These are phyloP conservation scores for Sebastiscus tertius DNA, from an alignment of 2,797 vertebrate genomes.

Conservation along the genomic window DNA sequence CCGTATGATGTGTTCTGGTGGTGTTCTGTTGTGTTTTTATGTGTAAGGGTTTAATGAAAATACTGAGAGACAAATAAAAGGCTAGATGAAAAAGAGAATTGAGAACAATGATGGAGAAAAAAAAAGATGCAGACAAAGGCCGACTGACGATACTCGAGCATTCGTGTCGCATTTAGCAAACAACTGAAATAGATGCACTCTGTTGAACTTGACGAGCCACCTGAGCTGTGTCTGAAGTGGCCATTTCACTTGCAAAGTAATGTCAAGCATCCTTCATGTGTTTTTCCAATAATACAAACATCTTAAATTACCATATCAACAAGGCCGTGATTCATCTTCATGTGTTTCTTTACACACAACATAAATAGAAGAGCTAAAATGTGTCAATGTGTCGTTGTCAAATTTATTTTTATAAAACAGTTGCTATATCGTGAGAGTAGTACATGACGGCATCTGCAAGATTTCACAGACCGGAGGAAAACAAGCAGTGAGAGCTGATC, in stretches of 20 bases:
- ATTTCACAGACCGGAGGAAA: too few species aligned
- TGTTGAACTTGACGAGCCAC: not conserved
- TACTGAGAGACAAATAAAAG: not conserved
- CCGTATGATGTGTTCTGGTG: too few species aligned
- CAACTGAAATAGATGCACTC: not conserved
- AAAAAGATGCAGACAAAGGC: not conserved
- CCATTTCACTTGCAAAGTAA: conserved; percentile 15
- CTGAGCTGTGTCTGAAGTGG: not conserved
- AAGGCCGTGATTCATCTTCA: not conserved
- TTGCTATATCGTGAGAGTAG: too few species aligned
- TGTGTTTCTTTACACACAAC: not conserved
- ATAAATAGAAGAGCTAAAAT: not conserved
- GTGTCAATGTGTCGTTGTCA: too few species aligned
- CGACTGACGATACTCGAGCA: not conserved
- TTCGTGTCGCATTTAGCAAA: not conserved
- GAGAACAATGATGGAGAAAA: not conserved
- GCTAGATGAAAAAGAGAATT: not conserved
- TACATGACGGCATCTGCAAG: too few species aligned
- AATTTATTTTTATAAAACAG: too few species aligned
- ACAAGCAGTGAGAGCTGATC: too few species aligned
- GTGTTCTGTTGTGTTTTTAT: too few species aligned
- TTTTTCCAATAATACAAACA: not conserved
- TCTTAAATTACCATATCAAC: not conserved
- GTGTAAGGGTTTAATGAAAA: not conserved
- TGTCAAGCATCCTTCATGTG: not conserved